Conservation (phyloP, 2,888 invertebrate species). For the Caenorhabditis zanzibari region DNA sequence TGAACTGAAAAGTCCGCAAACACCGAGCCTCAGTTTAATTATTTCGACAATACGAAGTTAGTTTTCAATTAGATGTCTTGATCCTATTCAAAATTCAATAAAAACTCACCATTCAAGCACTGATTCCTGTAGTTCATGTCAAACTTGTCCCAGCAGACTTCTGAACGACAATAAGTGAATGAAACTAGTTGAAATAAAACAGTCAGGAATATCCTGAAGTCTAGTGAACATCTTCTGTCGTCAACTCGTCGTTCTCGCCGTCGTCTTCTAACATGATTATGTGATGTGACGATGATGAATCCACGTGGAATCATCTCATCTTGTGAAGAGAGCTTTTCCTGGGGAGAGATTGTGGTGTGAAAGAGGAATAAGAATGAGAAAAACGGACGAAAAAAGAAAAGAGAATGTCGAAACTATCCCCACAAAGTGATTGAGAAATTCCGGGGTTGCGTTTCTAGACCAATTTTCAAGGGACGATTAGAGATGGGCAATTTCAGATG, state of each 20-base stretch:
- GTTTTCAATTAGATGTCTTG: too few species aligned
- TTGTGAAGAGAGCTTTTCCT: constrained; percentile 18
- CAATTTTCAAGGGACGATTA: neutral
- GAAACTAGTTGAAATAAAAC: constrained; percentile 28
- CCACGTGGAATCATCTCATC: constrained; percentile 58
- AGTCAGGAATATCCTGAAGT: constrained; percentile 49
- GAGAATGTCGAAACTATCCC: constrained; percentile 7
- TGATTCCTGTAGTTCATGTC: constrained; percentile 81
- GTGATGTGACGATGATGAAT: constrained; percentile 17
- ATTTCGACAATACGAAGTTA: too few species aligned
- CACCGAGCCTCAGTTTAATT: too few species aligned
- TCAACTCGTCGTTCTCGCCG: constrained; percentile 22
- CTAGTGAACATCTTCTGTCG: constrained; percentile 42
- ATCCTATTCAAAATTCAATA: too few species aligned
- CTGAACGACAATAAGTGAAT: constrained; percentile 73
- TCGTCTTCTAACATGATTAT: constrained; percentile 19
- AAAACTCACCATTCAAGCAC: constrained; percentile 78
- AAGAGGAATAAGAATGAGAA: neutral
- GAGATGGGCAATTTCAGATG: constrained; percentile 1
- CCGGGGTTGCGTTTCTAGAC: neutral
- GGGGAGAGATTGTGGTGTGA: neutral
- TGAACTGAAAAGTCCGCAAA: too few species aligned
- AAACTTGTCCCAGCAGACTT: constrained; percentile 83
- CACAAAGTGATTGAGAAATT: constrained; percentile 10
- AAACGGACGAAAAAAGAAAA: neutral